phyloP scores from a whole-genome alignment of 2,888 invertebrate genomes.

The Dione juno region DNA sequence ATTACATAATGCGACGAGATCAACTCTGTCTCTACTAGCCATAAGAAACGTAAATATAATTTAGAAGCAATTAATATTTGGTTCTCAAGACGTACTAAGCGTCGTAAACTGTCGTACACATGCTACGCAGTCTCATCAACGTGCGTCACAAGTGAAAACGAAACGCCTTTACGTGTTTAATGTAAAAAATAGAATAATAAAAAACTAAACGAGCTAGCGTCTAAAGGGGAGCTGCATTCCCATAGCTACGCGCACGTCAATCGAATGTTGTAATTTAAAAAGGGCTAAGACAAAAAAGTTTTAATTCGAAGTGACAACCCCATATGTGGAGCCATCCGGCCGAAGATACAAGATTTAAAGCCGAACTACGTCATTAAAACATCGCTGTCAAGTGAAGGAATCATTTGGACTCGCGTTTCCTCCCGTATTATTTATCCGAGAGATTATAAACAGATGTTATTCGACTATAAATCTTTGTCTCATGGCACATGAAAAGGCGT shows the following conservation, averaged over 20 bases:
- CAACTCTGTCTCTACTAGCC: too few species aligned
- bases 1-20: background rate
- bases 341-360: constrained; percentile 56
- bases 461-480: constrained; percentile 72
- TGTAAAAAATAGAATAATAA: constrained; percentile 30
- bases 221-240: constrained; percentile 62
- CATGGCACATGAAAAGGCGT: constrained; percentile 46
- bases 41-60: constrained; percentile 15
- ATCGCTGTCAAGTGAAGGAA: constrained; percentile 70
- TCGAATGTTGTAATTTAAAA: constrained; percentile 72
- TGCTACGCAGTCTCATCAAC: constrained; percentile 30
- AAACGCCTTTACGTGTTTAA: constrained; percentile 33
- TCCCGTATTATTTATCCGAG: constrained; percentile 65
- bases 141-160: constrained; percentile 36
- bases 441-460: constrained; percentile 79
- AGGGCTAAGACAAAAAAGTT: constrained; percentile 75
- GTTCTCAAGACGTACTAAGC: constrained; percentile 11
- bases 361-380: constrained; percentile 63
- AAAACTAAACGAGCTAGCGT: constrained; percentile 26
- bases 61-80: constrained; percentile 14
- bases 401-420: constrained; percentile 64
- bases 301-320: constrained; percentile 66
- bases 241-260: constrained; percentile 68
- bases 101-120: constrained; percentile 16
- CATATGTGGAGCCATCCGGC: constrained; percentile 63